These are phyloP conservation scores for Rutpela maculata DNA, from an alignment of 2,888 invertebrate genomes.

Conservation along the genomic window DNA sequence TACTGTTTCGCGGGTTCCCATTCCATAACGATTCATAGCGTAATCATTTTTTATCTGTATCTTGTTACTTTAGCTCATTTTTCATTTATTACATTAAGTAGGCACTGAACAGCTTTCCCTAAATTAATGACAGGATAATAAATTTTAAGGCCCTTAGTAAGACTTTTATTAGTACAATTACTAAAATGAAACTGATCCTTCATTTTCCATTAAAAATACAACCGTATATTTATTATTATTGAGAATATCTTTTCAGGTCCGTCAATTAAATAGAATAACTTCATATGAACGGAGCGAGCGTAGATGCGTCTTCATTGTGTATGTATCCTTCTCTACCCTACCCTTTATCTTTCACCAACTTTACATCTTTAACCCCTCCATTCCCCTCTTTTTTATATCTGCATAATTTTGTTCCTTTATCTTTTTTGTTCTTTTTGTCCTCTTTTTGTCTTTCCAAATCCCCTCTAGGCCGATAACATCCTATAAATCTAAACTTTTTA, in stretches of 20 bases:
- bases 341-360: no score
- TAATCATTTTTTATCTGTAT: not conserved
- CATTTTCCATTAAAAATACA: not conserved
- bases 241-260: not conserved
- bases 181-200: not conserved
- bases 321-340: no score
- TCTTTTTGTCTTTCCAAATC: no score
- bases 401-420: no score
- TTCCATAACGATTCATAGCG: not conserved
- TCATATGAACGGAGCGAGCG: no score
- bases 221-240: not conserved
- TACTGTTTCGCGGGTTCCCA: not conserved
- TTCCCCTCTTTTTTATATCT: no score
- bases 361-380: no score
- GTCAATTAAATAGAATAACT: no score
- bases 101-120: not conserved
- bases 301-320: no score
- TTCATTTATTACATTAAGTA: slow-evolving; percentile 17
- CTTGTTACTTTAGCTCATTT: slow-evolving; percentile 6
- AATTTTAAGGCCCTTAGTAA: not conserved
- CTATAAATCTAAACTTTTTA: no score
- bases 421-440: no score
- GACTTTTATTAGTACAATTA: not conserved
- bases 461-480: no score
- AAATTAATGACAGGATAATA: slow-evolving; percentile 11